Percentiles rank a stretch among this genome's conserved stretches.
These are phyloP conservation scores for Scophthalmus maximus DNA, from an alignment of 2,113 vertebrate genomes.

Conservation along the genomic window DNA sequence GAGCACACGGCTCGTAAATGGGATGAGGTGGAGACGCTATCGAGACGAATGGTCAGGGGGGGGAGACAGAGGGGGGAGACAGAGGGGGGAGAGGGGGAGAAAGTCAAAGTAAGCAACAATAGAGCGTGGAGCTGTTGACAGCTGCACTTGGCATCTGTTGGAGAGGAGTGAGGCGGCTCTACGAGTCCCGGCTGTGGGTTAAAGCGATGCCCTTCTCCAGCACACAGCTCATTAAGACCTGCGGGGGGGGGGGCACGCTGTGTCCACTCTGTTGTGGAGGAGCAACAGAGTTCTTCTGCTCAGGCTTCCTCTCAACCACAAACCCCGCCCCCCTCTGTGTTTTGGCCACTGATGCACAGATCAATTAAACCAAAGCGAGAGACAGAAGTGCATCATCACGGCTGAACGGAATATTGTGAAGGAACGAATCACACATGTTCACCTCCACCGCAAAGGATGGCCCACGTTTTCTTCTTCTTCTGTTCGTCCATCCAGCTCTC, in stretches of 20 bases:
- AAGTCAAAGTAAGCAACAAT: constrained; percentile 74
- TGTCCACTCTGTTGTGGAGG: constrained; percentile 82
- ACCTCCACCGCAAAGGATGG: constrained; percentile 1
- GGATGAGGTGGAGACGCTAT: constrained; percentile 54
- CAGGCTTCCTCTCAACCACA: constrained; percentile 72
- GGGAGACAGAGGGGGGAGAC: not conserved
- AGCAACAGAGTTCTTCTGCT: constrained; percentile 82
- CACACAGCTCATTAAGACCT: constrained; percentile 91
- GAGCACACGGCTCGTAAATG: constrained; percentile 50
- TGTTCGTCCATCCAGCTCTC: constrained; percentile 25
- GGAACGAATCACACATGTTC: not conserved
- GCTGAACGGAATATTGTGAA: constrained; percentile 1
- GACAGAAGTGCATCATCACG: constrained; percentile 18
- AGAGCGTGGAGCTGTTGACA: constrained; percentile 84
- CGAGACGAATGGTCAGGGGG: constrained; percentile 48
- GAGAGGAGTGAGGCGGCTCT: constrained; percentile 87
- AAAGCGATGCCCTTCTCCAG: constrained; percentile 92
- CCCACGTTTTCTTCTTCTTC: constrained; percentile 46
- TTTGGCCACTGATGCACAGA: constrained; percentile 37
- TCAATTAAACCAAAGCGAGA: constrained; percentile 29
- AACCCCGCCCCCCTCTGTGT: constrained; percentile 22
- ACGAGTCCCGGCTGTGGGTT: constrained; percentile 92
- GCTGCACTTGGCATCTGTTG: constrained; percentile 95
- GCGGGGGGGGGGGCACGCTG: constrained; percentile 75
- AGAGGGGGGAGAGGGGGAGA: constrained; percentile 30